phyloP scores from a whole-genome alignment of 2,888 invertebrate species.

The Meganola albula region DNA sequence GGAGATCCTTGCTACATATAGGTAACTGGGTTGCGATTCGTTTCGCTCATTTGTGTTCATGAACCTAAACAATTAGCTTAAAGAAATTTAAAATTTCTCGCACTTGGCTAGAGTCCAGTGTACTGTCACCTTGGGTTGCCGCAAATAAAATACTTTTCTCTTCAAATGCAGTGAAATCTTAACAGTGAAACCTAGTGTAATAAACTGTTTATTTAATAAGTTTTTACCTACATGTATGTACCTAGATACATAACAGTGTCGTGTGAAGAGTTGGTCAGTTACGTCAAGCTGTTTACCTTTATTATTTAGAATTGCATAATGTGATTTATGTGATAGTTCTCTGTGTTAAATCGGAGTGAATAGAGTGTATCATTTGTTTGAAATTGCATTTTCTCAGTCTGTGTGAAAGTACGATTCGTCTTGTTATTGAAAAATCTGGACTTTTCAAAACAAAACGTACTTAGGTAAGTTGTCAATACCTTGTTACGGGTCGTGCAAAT shows the following conservation, averaged over 20 bases:
- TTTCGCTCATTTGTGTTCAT: constrained; percentile 12
- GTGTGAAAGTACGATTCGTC: too few species aligned
- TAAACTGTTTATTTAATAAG: constrained; percentile 4
- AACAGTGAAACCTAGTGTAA: constrained; percentile 7
- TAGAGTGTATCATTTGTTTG: too few species aligned
- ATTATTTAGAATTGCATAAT: constrained; percentile 7
- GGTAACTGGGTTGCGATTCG: constrained; percentile 30
- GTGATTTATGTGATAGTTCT: neutral
- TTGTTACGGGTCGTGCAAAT: too few species aligned
- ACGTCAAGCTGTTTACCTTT: constrained; percentile 4
- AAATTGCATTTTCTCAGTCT: too few species aligned
- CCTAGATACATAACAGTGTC: too few species aligned
- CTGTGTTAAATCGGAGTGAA: too few species aligned
- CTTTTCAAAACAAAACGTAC: too few species aligned
- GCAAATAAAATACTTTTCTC: constrained; percentile 46
- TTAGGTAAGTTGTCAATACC: too few species aligned
- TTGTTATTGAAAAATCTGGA: too few species aligned
- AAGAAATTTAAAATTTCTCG: constrained; percentile 18
- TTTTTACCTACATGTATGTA: too few species aligned
- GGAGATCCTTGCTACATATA: constrained; percentile 20
- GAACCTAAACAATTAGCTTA: constrained; percentile 28
- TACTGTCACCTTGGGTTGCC: constrained; percentile 58
- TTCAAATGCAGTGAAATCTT: constrained; percentile 22
- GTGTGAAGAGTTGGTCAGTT: constrained; percentile 4
- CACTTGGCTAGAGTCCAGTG: constrained; percentile 45